Evolutionary conservation across 2,888 invertebrate genomes (phyloP).

Genomic region (Hemithea aestivaria): DNA sequence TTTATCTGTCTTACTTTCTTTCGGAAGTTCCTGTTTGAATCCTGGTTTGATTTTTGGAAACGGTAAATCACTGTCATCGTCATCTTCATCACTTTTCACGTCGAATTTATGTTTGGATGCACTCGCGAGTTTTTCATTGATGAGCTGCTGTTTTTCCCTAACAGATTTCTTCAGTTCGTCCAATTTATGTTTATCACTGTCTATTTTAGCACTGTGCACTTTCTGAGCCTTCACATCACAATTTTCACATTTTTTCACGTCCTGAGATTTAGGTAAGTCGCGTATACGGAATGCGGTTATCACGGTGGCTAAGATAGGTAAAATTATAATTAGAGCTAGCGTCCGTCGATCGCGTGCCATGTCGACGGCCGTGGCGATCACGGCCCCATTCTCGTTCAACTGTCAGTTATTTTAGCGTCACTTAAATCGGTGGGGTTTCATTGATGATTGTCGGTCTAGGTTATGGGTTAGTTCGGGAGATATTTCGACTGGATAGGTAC

Average conservation of each 20-base stretch:
- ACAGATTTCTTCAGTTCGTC: constrained; percentile 53
- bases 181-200: constrained; percentile 53
- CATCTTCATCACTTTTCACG: constrained; percentile 44
- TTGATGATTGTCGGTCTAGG: constrained; percentile 55
- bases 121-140: constrained; percentile 40
- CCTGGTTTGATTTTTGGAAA: constrained; percentile 32
- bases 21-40: constrained; percentile 32
- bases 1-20: constrained; percentile 25
- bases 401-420: constrained; percentile 55
- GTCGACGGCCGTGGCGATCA: constrained; percentile 62
- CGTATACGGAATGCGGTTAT: constrained; percentile 77
- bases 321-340: constrained; percentile 70
- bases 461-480: constrained; percentile 44
- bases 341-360: constrained; percentile 72
- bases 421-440: constrained; percentile 53
- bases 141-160: constrained; percentile 47
- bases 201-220: constrained; percentile 56
- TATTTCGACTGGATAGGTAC: constrained; percentile 57
- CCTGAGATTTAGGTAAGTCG: constrained; percentile 57
- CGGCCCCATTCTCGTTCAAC: constrained; percentile 65
- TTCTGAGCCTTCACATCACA: constrained; percentile 64
- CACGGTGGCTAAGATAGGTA: constrained; percentile 71
- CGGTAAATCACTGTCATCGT: constrained; percentile 33
- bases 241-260: constrained; percentile 46
- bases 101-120: constrained; percentile 40